Evolutionary conservation across 2,888 invertebrate species (phyloP).

Genomic region (Anticlea derivata): DNA sequence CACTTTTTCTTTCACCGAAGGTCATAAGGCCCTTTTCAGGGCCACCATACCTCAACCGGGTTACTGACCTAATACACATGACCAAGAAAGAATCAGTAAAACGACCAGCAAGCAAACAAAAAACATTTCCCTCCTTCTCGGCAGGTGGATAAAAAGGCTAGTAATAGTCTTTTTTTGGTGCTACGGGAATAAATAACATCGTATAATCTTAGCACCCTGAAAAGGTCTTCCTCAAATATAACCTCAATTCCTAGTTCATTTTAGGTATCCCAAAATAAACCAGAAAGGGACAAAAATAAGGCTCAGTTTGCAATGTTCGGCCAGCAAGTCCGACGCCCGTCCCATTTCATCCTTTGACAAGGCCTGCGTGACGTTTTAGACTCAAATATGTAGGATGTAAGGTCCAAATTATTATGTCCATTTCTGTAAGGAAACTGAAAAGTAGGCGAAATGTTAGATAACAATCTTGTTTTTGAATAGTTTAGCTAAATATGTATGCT

Average conservation of each 20-base stretch:
- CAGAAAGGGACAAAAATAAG: not conserved
- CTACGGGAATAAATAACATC: no score
- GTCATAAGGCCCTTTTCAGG: no score
- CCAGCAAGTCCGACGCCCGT: conserved; percentile 2
- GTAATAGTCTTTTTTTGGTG: no score
- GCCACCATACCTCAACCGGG: no score
- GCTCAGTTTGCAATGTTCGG: conserved; percentile 3
- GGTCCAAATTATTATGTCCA: not conserved
- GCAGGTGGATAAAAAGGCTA: no score
- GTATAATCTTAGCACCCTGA: not conserved
- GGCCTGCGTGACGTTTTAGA: no score
- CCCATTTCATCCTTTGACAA: conserved; percentile 2
- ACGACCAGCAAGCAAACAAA: no score
- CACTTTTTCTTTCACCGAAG: no score
- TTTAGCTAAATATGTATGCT: no score
- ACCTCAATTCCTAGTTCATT: conserved; percentile 3
- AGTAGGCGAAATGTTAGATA: not conserved
- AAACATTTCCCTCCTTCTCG: no score
- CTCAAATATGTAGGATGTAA: not conserved
- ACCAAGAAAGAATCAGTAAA: no score
- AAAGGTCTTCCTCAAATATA: conserved; percentile 9
- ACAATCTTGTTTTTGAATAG: not conserved
- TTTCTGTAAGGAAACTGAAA: not conserved
- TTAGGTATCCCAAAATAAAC: not conserved
- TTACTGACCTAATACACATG: no score